A percentile compares a stretch with the other conserved stretches of the same genome.
These are phyloP conservation scores for Puffinus mauretanicus DNA, from an alignment of 2,113 vertebrate genomes.

Conservation along the genomic window DNA sequence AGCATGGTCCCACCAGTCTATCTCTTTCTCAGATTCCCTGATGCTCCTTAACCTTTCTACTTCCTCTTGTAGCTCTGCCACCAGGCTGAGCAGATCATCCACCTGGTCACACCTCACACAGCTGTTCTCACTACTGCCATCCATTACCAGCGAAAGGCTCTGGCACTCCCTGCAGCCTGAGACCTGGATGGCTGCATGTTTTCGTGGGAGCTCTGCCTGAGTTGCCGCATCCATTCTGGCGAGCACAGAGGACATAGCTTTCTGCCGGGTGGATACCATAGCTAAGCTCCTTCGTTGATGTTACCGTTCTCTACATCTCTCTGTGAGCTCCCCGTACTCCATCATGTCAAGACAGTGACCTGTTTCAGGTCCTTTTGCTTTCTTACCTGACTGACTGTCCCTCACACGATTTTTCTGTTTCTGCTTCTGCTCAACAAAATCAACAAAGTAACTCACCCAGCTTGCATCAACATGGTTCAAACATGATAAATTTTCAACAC, in stretches of 20 bases:
- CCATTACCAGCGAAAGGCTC: not conserved
- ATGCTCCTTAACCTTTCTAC: not conserved
- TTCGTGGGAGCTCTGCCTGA: not conserved
- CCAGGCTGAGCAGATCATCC: not conserved
- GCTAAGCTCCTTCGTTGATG: not conserved
- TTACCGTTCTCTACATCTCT: not conserved
- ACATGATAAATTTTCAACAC: not conserved
- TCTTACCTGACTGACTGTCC: not conserved
- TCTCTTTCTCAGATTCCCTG: not conserved
- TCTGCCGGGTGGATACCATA: not conserved
- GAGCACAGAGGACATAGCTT: not conserved
- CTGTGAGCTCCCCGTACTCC: not conserved
- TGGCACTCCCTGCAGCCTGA: not conserved
- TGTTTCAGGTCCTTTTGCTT: not conserved
- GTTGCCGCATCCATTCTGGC: not conserved
- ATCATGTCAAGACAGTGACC: not conserved
- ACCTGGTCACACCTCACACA: not conserved
- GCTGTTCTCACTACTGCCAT: not conserved
- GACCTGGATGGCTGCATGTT: not conserved
- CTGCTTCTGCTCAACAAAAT: not conserved
- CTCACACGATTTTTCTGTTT: not conserved
- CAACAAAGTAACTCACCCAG: not conserved
- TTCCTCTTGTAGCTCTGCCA: not conserved
- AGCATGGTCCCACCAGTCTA: not conserved
- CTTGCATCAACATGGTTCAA: not conserved